These are phyloP conservation scores for Drosophila neonasuta DNA, from an alignment of 2,888 invertebrate genomes.

Conservation along the genomic window DNA sequence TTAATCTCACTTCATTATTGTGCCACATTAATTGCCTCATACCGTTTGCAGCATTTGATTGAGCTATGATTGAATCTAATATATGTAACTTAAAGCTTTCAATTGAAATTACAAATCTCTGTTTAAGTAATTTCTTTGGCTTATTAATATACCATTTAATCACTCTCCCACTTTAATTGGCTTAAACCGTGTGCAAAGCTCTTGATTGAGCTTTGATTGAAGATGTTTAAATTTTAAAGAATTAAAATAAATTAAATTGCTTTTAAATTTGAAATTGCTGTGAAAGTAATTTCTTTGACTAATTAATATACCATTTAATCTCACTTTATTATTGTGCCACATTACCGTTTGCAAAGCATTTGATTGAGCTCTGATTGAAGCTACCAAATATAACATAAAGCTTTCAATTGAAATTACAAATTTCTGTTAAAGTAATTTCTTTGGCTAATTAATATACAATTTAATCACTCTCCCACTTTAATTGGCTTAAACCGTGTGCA, in stretches of 20 bases:
- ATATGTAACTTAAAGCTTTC: too few species aligned
- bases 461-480: not conserved
- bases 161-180: conserved; percentile 1
- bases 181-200: not conserved
- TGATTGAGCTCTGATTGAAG: too few species aligned
- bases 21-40: too few species aligned
- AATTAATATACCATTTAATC: not conserved
- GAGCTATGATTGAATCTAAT: too few species aligned
- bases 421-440: not conserved
- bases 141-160: not conserved
- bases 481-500: not conserved
- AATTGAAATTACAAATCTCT: not conserved
- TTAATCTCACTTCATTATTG: too few species aligned
- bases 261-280: too few species aligned
- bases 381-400: too few species aligned
- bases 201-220: conserved; percentile 18
- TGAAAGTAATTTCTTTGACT: not conserved
- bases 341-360: not conserved
- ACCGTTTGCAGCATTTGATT: too few species aligned
- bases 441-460: not conserved
- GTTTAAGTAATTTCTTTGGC: not conserved
- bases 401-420: not conserved
- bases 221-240: not conserved
- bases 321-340: too few species aligned
- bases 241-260: too few species aligned